Evolutionary conservation across 2,797 vertebrate species (phyloP).

Genomic region (Eulemur rubriventer): DNA sequence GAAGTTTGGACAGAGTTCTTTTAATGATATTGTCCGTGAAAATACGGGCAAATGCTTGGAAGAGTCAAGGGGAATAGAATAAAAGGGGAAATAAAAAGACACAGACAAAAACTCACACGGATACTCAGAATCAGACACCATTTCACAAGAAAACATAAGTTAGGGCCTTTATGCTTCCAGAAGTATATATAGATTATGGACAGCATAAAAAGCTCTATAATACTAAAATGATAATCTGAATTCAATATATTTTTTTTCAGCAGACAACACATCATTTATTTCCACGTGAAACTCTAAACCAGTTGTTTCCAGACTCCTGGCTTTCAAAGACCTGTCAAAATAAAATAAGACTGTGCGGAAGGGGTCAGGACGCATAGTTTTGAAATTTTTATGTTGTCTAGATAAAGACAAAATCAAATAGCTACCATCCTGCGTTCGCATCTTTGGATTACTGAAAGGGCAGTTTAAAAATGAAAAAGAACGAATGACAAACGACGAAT

Average conservation of each 20-base stretch:
- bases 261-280: background rate
- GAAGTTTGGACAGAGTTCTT: background rate
- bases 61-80: background rate
- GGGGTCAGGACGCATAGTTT: background rate
- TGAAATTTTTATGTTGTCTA: constrained; percentile 29
- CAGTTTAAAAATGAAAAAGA: background rate
- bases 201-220: background rate
- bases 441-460: background rate
- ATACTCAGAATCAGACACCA: background rate
- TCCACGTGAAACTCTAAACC: constrained; percentile 3
- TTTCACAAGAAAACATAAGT: background rate
- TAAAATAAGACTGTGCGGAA: background rate
- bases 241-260: constrained; percentile 13
- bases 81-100: background rate
- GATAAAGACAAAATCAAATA: background rate
- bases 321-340: background rate
- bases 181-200: background rate
- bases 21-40: background rate
- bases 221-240: background rate
- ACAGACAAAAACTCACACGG: background rate
- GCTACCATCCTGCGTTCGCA: background rate
- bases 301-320: constrained; percentile 5
- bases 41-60: background rate
- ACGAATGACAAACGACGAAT: background rate
- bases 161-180: background rate